A percentile compares a stretch with the other conserved stretches of the same genome.
phyloP scores from a whole-genome alignment of 2,797 vertebrate genomes.

The Botia kubotai region DNA sequence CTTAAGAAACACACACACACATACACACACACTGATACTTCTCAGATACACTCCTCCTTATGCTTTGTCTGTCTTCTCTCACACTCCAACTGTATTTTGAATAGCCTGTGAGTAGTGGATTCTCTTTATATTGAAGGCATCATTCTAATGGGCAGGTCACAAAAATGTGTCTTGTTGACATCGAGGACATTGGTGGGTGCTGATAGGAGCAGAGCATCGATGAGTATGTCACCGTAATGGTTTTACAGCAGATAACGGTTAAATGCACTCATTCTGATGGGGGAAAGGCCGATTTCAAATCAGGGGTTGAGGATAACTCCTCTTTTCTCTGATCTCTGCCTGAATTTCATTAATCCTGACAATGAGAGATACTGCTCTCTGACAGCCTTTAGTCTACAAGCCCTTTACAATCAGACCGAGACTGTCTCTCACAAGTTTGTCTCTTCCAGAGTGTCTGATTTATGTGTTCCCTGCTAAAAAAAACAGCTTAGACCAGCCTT shows the following conservation, averaged over 20 bases:
- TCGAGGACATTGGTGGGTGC: conserved; percentile 56
- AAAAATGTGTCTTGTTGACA: conserved; percentile 60
- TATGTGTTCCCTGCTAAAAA: conserved; percentile 36
- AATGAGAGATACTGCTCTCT: conserved; percentile 59
- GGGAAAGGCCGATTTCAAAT: conserved; percentile 31
- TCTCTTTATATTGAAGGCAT: conserved; percentile 46
- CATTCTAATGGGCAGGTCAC: conserved; percentile 61
- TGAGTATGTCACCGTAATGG: conserved; percentile 49
- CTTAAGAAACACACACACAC: conserved; percentile 30
- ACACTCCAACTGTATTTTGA: conserved; percentile 46
- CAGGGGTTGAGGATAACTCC: conserved; percentile 47
- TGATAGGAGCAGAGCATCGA: conserved; percentile 57
- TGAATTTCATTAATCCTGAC: conserved; percentile 61
- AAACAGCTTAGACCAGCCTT: not conserved
- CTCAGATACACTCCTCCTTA: conserved; percentile 27
- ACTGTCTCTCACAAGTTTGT: conserved; percentile 56
- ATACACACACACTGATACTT: conserved; percentile 35
- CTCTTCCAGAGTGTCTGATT: conserved; percentile 58
- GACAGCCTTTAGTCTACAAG: conserved; percentile 56
- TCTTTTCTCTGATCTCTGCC: conserved; percentile 54
- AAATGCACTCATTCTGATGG: conserved; percentile 35
- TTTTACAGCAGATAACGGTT: conserved; percentile 46
- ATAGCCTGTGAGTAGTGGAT: conserved; percentile 46
- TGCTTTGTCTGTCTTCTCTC: conserved; percentile 52
- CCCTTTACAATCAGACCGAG: conserved; percentile 57